Conservation (phyloP, 1,140 invertebrate genomes). For the Reticulitermes speratus region DNA sequence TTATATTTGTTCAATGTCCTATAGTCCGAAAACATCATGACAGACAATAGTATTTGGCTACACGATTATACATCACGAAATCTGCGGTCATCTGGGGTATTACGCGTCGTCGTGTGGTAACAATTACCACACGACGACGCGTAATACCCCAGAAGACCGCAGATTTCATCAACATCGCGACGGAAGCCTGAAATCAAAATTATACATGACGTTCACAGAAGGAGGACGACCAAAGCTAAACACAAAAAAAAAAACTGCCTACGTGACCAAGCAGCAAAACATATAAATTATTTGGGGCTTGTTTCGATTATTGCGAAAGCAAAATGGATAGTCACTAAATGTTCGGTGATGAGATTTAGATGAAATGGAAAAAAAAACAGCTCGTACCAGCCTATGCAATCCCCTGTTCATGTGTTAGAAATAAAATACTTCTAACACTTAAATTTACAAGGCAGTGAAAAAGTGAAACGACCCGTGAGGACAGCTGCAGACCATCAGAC, state of each 20-base stretch:
- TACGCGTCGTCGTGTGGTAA: no score
- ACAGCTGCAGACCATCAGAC: slow-evolving; percentile 12
- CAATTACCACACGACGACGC: no score
- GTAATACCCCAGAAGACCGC: no score
- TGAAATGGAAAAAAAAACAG: neutral
- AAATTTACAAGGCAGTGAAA: slow-evolving; percentile 13
- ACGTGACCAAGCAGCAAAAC: neutral
- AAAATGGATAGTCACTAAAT: neutral
- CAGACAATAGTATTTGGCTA: no score
- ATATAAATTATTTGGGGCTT: neutral
- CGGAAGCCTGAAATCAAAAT: no score
- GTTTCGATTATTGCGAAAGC: neutral
- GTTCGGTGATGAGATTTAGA: neutral
- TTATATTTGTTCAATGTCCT: no score
- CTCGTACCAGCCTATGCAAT: neutral
- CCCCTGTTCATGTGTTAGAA: neutral
- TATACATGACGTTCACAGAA: no score
- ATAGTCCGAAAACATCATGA: no score
- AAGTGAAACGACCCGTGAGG: neutral
- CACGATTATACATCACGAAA: no score
- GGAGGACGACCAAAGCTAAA: neutral
- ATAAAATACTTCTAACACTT: neutral
- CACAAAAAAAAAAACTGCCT: neutral
- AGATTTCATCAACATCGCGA: no score
- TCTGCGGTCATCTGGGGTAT: no score